phyloP scores from a whole-genome alignment of 2,113 vertebrate genomes.

The Porphyrio hochstetteri region DNA sequence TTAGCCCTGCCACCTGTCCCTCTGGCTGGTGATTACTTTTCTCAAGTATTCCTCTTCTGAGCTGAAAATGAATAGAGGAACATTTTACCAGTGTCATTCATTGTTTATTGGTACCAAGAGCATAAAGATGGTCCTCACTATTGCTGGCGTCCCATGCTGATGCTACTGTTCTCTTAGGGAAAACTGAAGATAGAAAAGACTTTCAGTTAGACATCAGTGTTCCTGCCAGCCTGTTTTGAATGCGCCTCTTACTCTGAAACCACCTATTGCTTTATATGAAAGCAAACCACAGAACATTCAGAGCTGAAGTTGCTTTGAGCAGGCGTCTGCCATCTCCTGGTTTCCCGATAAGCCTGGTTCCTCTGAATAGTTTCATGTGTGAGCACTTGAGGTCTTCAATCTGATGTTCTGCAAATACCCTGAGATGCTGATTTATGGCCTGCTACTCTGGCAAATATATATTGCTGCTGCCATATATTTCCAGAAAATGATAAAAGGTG shows the following conservation, averaged over 20 bases:
- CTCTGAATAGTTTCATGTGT: neutral
- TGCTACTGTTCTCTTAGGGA: neutral
- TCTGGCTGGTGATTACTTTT: neutral
- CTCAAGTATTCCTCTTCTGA: neutral
- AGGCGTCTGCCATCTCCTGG: neutral
- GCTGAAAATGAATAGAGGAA: neutral
- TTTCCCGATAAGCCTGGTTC: neutral
- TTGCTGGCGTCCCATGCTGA: neutral
- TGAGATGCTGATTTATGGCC: neutral
- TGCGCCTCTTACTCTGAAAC: neutral
- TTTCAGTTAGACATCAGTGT: neutral
- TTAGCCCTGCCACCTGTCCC: constrained; percentile 44
- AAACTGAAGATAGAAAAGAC: neutral
- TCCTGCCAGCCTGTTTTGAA: neutral
- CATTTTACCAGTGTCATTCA: neutral
- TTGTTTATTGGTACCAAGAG: neutral
- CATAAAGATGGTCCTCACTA: neutral
- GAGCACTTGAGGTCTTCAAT: neutral
- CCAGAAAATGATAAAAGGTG: neutral
- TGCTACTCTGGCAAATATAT: neutral
- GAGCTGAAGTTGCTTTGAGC: neutral
- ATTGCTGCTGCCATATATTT: neutral
- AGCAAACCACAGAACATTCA: neutral
- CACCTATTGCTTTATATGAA: neutral
- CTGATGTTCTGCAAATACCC: neutral